Evolutionary conservation across 2,797 vertebrate species (phyloP), one percentile per base, ranked within the genome.

Genomic region (Danionella dracula): DNA sequence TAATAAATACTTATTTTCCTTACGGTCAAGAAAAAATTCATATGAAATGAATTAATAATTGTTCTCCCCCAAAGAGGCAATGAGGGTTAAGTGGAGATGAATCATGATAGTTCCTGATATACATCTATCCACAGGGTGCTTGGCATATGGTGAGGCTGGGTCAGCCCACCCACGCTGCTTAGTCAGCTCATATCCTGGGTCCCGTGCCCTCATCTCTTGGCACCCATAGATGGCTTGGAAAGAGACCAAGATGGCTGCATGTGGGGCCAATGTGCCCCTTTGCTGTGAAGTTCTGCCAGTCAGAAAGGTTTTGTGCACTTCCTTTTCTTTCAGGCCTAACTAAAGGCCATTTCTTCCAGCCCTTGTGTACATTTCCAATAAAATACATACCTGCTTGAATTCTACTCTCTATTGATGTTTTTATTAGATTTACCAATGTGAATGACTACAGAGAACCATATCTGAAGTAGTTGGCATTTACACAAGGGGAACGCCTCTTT

Each of bases 171-270:
- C 76, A 76, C 51, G 40, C 68, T 76, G 68, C 61, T 53, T 49
- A 68, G 68, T 71, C 66, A 74, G 71, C 60, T 57, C 64, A 69
- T 59, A 73, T 78, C 70, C 50, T 68, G 73, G 60, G 68, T 70
- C 62, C 68, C 68, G 67, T 66, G 73, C 72, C 68, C 68, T 76
- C 68, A 69, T 77, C 68, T 62, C 66, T 74, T 77, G 75, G 75
- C 75, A 74, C 61, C 74, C 59, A 34, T 40, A 41, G 20, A 42
- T 62, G 54, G 54, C 68, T 71, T 78, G 76, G 74, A 78, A 12
- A n/a, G 58, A 57, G 34, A 73, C 71, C 72, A 77, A 66, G 57
- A 70, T 75, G 70, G 72, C 68, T 62, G 69, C 40, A 51, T 45
- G 62, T 41, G 57, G 53, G 20, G 38, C 61, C 53, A 60, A 50